A percentile compares a stretch with the other conserved stretches of the same genome.
phyloP scores from a whole-genome alignment of 2,888 invertebrate species.

The Chirona hameri region DNA sequence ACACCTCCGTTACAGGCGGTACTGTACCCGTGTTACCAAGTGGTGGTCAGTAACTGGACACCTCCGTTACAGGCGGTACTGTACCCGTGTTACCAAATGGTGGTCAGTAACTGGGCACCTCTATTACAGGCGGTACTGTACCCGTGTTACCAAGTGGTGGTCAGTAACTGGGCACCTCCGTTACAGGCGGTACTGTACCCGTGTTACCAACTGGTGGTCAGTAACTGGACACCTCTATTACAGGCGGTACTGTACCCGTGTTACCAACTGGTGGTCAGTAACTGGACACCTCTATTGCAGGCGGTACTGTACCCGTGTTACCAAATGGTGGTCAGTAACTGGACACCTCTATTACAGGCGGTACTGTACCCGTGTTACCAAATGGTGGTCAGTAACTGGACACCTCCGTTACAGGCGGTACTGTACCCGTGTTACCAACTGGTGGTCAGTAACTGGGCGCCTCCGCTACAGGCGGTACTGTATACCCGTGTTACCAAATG shows the following conservation, averaged over 20 bases:
- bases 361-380: constrained; percentile 71
- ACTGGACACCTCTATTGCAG: constrained; percentile 68
- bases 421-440: constrained; percentile 75
- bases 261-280: constrained; percentile 72
- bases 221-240: constrained; percentile 72
- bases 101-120: constrained; percentile 78
- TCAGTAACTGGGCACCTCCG: constrained; percentile 77
- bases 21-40: constrained; percentile 73
- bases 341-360: constrained; percentile 63
- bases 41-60: constrained; percentile 75
- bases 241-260: constrained; percentile 60
- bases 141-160: constrained; percentile 74
- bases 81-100: constrained; percentile 73
- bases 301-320: constrained; percentile 64
- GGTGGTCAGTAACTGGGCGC: constrained; percentile 76
- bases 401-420: constrained; percentile 56
- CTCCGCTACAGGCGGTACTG: constrained; percentile 53
- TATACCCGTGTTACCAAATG: constrained; percentile 76
- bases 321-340: constrained; percentile 72
- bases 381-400: constrained; percentile 73
- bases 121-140: constrained; percentile 54
- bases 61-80: constrained; percentile 55
- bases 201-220: constrained; percentile 72
- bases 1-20: constrained; percentile 58
- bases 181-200: constrained; percentile 57